These are phyloP conservation scores for Tetropium fuscum DNA, from an alignment of 2,888 invertebrate genomes.

Conservation along the genomic window DNA sequence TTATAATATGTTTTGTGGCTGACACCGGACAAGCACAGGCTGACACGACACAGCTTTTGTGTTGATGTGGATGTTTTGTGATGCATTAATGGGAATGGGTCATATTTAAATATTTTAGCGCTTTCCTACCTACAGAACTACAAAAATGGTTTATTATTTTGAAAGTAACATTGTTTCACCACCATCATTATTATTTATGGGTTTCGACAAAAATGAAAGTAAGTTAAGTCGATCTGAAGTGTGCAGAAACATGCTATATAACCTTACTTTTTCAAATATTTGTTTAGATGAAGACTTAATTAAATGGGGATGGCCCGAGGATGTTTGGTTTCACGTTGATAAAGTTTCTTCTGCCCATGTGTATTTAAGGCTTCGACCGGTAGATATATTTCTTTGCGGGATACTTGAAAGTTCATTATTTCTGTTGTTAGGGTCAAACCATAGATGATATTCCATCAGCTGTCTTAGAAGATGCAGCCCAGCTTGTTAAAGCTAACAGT, in stretches of 20 bases:
- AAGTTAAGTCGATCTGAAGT: conserved; percentile 63
- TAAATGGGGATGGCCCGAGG: conserved; percentile 99
- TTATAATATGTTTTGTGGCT: too few species aligned
- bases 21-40: too few species aligned
- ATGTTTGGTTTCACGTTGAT: conserved; percentile 99
- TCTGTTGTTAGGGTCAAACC: conserved; percentile 82
- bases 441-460: conserved; percentile 93
- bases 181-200: conserved; percentile 93
- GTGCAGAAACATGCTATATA: too few species aligned
- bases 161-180: conserved; percentile 88
- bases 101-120: not conserved
- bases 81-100: not conserved
- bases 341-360: conserved; percentile 98
- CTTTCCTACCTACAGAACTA: not conserved
- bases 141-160: conserved; percentile 86
- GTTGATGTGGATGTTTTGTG: not conserved
- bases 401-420: not conserved
- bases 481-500: conserved; percentile 97
- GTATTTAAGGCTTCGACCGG: conserved; percentile 86
- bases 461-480: conserved; percentile 96
- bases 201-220: conserved; percentile 98
- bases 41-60: too few species aligned
- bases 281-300: conserved; percentile 94
- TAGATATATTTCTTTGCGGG: conserved; percentile 65
- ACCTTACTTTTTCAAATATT: conserved; percentile 17